Conservation (phyloP, 2,888 invertebrate genomes). For the Pachycephus smyrnensis region DNA sequence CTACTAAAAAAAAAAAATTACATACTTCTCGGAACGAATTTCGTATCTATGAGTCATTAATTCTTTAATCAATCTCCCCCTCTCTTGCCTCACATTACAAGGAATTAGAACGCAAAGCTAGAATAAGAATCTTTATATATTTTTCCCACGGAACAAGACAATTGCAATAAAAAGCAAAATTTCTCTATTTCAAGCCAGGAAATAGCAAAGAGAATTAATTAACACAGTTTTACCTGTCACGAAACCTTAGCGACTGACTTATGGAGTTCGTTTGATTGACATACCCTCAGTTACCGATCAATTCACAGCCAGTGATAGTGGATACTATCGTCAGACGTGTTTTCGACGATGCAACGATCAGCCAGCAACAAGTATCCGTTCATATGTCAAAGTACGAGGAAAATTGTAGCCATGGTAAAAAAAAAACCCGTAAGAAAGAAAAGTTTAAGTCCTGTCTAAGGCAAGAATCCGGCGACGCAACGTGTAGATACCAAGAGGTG, state of each 20-base stretch:
- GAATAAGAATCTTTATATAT: not conserved
- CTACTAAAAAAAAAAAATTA: not conserved
- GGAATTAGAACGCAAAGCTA: not conserved
- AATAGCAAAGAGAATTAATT: not conserved
- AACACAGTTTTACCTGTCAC: not conserved
- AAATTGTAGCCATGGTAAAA: not conserved
- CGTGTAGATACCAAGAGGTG: conserved; percentile 38
- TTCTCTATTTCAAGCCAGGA: not conserved
- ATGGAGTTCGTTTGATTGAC: not conserved
- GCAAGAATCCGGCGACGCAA: conserved; percentile 13
- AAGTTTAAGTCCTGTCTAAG: not conserved
- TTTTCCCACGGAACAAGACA: not conserved
- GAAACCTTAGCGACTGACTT: not conserved
- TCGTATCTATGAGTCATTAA: not conserved
- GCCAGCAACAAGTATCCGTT: not conserved
- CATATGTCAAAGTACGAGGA: not conserved
- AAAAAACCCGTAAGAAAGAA: not conserved
- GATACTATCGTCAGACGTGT: not conserved
- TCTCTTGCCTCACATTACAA: not conserved
- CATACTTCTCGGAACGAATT: not conserved
- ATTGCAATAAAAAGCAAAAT: not conserved
- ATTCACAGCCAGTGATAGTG: not conserved
- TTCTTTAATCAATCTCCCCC: not conserved
- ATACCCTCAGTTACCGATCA: not conserved
- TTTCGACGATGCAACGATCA: not conserved